Evolutionary conservation across 2,888 invertebrate species (phyloP), one percentile per base, ranked within the genome.

Genomic region (Nomada lathburiana): DNA sequence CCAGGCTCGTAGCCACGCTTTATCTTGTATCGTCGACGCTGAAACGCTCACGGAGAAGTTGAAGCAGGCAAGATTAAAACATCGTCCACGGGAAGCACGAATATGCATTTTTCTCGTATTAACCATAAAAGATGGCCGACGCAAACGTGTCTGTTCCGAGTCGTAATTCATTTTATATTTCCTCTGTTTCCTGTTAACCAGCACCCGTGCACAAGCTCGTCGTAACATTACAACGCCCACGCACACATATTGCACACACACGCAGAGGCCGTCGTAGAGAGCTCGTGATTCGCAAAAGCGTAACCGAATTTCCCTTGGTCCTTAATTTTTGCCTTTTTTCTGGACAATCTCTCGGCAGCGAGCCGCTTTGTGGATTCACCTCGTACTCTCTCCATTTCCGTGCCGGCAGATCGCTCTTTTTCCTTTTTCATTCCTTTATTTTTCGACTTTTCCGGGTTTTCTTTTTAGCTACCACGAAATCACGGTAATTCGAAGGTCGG

Each of bases 91-190:
- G 52, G 29, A 52, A 52, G 26, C 72, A 36, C 47, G 69, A 65
- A 80, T 73, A 69, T 55, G 81, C 52, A 69, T 80, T 81, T 80
- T 80, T 81, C 81, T 60, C 73, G 74, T 81, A 73, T 74, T 81
- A 81, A 81, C 47, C 64, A 26, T 73, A 69, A 80, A 81, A 69
- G 73, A 81, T 74, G 82, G 73, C 29, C 53, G 69, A 70, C 73
- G 2, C 73, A 69, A 72, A 70, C 81, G 81, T 74, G 81, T 80
- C 69, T 59, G 73, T 73, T 80, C 44, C 74, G 36, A 81, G 64
- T 69, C 73, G 67, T 81, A 81, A 81, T 81, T 81, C 81, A 81
- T 81, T 81, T 81, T 74, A 73, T 69, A 81, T 73, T 80, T 69
- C 64, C 69, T 80, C 69, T 80, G 81, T 81, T 81, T 73, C 69